phyloP scores from a whole-genome alignment of 2,797 vertebrate genomes.

The Sebastes trivittatus region DNA sequence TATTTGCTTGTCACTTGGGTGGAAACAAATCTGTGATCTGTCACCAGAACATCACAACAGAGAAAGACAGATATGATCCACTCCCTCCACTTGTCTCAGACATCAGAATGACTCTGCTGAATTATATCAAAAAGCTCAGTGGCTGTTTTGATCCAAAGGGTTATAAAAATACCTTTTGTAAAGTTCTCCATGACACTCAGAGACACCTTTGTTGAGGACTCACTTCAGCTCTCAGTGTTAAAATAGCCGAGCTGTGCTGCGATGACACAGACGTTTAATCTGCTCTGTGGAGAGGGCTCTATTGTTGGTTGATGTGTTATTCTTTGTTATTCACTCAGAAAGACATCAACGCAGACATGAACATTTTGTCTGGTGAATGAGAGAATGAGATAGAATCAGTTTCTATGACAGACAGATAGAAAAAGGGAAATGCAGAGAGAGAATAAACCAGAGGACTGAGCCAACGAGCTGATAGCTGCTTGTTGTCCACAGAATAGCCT shows the following conservation, averaged over 20 bases:
- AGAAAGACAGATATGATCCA: neutral
- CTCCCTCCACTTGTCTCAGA: conserved; percentile 1
- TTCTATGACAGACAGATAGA: conserved; percentile 24
- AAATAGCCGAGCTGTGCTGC: conserved; percentile 22
- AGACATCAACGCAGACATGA: conserved; percentile 29
- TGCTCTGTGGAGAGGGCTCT: conserved; percentile 9
- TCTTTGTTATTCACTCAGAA: conserved; percentile 38
- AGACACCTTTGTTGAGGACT: conserved; percentile 4
- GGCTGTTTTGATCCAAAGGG: conserved; percentile 25
- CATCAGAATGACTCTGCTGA: conserved; percentile 1
- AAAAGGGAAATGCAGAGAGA: neutral
- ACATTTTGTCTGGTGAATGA: conserved; percentile 21
- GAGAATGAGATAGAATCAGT: conserved; percentile 24
- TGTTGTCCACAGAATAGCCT: conserved; percentile 16
- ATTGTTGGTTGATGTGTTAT: conserved; percentile 24
- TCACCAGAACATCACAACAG: neutral
- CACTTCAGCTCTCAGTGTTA: conserved; percentile 20
- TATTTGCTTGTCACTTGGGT: neutral
- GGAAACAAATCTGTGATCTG: conserved; percentile 4
- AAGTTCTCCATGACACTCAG: conserved; percentile 19
- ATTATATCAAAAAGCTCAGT: conserved; percentile 14
- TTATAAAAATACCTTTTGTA: conserved; percentile 47
- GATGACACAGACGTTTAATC: conserved; percentile 34
- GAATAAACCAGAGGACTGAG: conserved; percentile 25
- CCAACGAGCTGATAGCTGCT: conserved; percentile 28